Evolutionary conservation across 2,888 invertebrate species (phyloP).

Genomic region (Stramonita haemastoma): DNA sequence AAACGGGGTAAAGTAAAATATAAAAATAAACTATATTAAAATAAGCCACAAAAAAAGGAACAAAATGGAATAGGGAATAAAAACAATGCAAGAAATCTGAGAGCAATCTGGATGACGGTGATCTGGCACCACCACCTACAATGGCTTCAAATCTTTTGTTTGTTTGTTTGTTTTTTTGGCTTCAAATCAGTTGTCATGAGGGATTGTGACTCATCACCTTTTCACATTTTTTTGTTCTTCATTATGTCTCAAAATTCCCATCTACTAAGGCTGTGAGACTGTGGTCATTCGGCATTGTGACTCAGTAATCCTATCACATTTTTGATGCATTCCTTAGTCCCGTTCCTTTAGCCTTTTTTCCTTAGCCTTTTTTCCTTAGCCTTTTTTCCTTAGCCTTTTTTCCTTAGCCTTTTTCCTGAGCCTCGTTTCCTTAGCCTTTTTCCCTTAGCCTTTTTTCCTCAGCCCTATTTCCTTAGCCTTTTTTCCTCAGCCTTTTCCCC

Average conservation of each 20-base stretch:
- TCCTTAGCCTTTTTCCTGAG: background rate
- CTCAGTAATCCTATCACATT: no score
- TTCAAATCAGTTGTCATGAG: no score
- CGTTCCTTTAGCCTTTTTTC: background rate
- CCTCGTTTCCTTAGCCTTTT: background rate
- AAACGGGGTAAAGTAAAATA: background rate
- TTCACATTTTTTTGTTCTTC: no score
- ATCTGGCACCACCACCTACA: no score
- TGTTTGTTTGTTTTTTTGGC: no score
- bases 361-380: background rate
- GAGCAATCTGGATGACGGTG: no score
- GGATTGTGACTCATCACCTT: no score
- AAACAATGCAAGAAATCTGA: no score
- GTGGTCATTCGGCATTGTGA: no score
- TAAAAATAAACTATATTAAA: background rate
- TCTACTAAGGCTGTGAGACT: no score
- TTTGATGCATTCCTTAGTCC: background rate
- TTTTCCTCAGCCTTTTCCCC: background rate
- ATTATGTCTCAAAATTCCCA: no score
- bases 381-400: background rate
- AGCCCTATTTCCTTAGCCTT: background rate
- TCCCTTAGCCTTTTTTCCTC: background rate
- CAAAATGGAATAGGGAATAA: background rate
- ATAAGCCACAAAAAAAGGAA: background rate
- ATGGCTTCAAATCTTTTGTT: no score